A percentile compares a stretch with the other conserved stretches of the same genome.
phyloP scores from a whole-genome alignment of 2,113 vertebrate species.

The Phrynosoma blainvillii region DNA sequence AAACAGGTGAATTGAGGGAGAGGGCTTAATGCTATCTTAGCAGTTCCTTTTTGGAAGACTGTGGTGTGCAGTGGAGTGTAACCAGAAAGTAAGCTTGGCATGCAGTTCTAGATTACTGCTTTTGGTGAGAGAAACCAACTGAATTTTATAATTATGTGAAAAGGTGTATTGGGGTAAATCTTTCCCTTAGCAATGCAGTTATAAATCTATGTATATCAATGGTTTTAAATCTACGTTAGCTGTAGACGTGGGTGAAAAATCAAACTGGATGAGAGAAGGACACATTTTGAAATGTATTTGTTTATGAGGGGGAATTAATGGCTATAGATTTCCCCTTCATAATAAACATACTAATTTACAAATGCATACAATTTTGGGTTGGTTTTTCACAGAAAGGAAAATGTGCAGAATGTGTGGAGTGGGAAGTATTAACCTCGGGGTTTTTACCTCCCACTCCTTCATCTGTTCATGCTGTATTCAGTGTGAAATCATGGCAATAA shows the following conservation, averaged over 20 bases:
- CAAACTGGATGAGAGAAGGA: not conserved
- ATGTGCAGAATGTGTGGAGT: not conserved
- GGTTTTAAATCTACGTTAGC: not conserved
- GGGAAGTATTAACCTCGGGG: not conserved
- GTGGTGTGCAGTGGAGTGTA: not conserved
- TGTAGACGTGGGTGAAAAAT: not conserved
- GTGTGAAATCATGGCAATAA: not conserved
- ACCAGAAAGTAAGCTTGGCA: constrained; percentile 13
- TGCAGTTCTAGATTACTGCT: not conserved
- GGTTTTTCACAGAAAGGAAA: not conserved
- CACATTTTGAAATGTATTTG: not conserved
- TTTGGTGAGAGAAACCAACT: not conserved
- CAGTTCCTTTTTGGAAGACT: constrained; percentile 17
- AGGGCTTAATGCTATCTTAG: constrained; percentile 11
- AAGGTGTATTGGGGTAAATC: too few species aligned
- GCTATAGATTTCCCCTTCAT: not conserved
- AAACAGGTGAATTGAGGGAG: not conserved
- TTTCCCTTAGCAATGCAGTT: not conserved
- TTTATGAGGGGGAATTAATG: not conserved
- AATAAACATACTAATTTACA: not conserved
- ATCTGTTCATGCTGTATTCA: not conserved
- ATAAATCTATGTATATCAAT: not conserved
- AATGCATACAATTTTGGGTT: not conserved
- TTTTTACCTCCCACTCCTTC: too few species aligned
- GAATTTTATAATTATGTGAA: constrained; percentile 8